These are phyloP conservation scores for Hydrolagus colliei DNA, from an alignment of 2,797 vertebrate genomes.

Conservation along the genomic window DNA sequence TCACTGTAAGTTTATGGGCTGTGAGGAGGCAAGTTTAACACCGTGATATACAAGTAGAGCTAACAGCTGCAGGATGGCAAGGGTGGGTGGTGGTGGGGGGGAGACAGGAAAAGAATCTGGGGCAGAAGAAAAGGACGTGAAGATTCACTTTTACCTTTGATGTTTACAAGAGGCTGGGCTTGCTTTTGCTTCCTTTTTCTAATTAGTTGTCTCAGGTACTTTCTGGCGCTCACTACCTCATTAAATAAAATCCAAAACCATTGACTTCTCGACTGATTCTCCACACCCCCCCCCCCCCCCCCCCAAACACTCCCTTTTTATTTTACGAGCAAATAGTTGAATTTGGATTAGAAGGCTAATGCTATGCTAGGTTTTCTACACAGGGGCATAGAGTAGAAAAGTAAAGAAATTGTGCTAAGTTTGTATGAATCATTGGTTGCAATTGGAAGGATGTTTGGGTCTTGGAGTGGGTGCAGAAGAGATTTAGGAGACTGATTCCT, in stretches of 20 bases:
- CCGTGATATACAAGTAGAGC: slow-evolving; percentile 49
- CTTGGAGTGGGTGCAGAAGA: too few species aligned
- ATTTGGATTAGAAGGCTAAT: background rate
- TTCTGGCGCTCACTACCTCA: background rate
- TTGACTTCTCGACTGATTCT: background rate
- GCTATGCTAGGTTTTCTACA: too few species aligned
- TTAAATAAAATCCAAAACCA: slow-evolving; percentile 8
- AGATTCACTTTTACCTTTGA: slow-evolving; percentile 54
- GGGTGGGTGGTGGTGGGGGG: slow-evolving; percentile 67
- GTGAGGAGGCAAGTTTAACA: slow-evolving; percentile 68
- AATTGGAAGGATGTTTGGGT: too few species aligned
- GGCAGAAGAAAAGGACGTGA: slow-evolving; percentile 24
- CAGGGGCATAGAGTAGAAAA: too few species aligned
- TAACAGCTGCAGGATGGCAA: slow-evolving; percentile 55
- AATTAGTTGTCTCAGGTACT: slow-evolving; percentile 54
- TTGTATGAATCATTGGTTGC: too few species aligned
- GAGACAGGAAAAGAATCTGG: slow-evolving; percentile 48
- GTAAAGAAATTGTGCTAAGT: too few species aligned
- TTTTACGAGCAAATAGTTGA: background rate
- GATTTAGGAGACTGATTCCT: too few species aligned
- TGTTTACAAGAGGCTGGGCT: slow-evolving; percentile 59
- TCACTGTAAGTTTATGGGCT: slow-evolving; percentile 63
- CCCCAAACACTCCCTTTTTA: background rate
- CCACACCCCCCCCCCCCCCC: too few species aligned
- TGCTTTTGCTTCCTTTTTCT: slow-evolving; percentile 59